Evolutionary conservation across 2,888 invertebrate genomes (phyloP).

Genomic region (Cephus nigrinus): DNA sequence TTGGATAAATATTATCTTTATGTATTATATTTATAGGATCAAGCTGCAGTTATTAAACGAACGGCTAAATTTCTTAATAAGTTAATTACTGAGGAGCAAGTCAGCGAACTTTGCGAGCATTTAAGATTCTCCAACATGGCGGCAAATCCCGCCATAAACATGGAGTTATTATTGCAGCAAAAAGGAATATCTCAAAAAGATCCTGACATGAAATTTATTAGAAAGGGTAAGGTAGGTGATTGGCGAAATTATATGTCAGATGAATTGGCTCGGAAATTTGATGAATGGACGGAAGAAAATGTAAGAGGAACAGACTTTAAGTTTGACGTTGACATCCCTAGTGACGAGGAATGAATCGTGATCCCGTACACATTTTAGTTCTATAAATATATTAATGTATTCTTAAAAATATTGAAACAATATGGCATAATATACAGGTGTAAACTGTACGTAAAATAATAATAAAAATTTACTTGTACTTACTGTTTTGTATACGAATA

Average conservation of each 20-base stretch:
- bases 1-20: conserved; percentile 14
- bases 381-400: not conserved
- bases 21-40: conserved; percentile 68
- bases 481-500: not conserved
- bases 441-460: not conserved
- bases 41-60: conserved; percentile 73
- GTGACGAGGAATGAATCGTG: conserved; percentile 12
- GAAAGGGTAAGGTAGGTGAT: conserved; percentile 84
- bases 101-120: conserved; percentile 77
- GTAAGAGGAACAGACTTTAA: conserved; percentile 72
- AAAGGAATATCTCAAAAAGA: conserved; percentile 68
- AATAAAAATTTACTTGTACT: not conserved
- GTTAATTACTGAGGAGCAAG: conserved; percentile 73
- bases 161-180: conserved; percentile 73
- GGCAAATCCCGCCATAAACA: conserved; percentile 81
- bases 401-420: not conserved
- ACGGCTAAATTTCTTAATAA: conserved; percentile 81
- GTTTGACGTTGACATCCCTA: conserved; percentile 66
- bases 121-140: conserved; percentile 87
- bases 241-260: conserved; percentile 83
- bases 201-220: conserved; percentile 74
- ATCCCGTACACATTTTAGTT: not conserved
- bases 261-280: conserved; percentile 77
- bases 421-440: not conserved
- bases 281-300: conserved; percentile 76